Base-by-base conservation (phyloP, 2,797 vertebrate genomes). In the Sternarchorhynchus goeldii region DNA sequence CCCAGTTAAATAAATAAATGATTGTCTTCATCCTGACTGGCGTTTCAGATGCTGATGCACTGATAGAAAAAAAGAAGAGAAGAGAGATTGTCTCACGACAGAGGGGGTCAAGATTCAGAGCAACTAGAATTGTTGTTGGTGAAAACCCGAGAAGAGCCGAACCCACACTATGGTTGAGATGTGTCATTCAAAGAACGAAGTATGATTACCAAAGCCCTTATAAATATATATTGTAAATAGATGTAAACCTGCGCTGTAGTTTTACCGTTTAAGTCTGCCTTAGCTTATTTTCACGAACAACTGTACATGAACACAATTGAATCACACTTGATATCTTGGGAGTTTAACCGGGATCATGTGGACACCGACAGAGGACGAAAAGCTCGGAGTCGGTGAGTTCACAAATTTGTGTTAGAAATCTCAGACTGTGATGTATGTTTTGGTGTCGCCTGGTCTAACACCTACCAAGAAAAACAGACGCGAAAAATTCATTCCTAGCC, bases 361-460 rank as follows among this genome's bases (percentile, higher is more conserved):
- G 96, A 95, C 93, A 32, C 94, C 95, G 76, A 97, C 95, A 3
- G 96, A 97, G 87, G 95, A 97, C 66, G 96, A 97, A 89, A 96
- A 97, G 87, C 95, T 96, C 75, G 96, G 96, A 90, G 96, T 97
- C 83, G 96, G 96, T 97, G 92, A 94, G 96, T 95, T 73, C 29
- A 84, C 58, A 41, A 10, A 78, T 76, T 76, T 64, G 8, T 67
- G 56, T 73, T 64, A 75, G 20, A 73, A 68, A 25, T 3, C 21
- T 14, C n/a, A 17, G 59, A 18, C 39, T 31, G 29, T 17, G 36
- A 12, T 57, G 20, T 7, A 21, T 18, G 8, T 31, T 32, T n/a
- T 64, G 18, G 17, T 6, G 32, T 36, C 62, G 31, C 17, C 4
- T 39, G 12, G 45, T 50, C 45, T 50, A 50, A 50, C 3, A 50